Evolutionary conservation across 2,113 vertebrate genomes (phyloP), one percentile per base, ranked within the genome.

Genomic region (Pleuronectes platessa): DNA sequence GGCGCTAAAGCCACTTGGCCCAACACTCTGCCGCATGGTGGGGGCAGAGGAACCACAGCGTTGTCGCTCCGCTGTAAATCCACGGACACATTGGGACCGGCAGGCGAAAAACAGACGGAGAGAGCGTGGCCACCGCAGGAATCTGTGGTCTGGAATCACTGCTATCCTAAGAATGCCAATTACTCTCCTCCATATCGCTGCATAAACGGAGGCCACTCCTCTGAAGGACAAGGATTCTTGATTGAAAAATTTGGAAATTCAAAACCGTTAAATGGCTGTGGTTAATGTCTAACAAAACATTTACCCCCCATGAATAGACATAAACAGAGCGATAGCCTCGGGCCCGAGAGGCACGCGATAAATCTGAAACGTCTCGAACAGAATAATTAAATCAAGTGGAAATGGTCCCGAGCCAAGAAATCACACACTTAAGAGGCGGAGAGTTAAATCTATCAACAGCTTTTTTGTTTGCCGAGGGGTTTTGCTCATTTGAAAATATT

Each of bases 71-170:
- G 81, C 79, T 73, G 83, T 88, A 91, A 92, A 94, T 86, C 74
- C 82, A 84, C 59, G 27, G 71, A 86, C 83, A 90, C 75, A 61
- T 51, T 58, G 82, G 76, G 82, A 89, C 84, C 87, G 70, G 67
- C 79, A 81, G 89, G 90, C 86, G 47, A 84, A 89, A 89, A 88
- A 89, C 87, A 92, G 90, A 91, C 78, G 65, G 74, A 61, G 74
- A 56, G 88, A 87, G 78, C 88, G 82, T 70, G 85, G 63, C 71
- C 68, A 77, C 92, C 92, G 10, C 93, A 94, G 92, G 91, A 95
- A 94, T 94, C 90, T 90, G 89, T 86, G 92, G 91, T 92, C 89
- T 91, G 81, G 86, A 93, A 89, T 92, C 82, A 72, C 79, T 75
- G 85, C 86, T 81, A 91, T 94, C 88, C 81, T 47, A 82, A 88